Evolutionary conservation across 2,797 vertebrate genomes (phyloP).

Genomic region (Phataginus tricuspis): DNA sequence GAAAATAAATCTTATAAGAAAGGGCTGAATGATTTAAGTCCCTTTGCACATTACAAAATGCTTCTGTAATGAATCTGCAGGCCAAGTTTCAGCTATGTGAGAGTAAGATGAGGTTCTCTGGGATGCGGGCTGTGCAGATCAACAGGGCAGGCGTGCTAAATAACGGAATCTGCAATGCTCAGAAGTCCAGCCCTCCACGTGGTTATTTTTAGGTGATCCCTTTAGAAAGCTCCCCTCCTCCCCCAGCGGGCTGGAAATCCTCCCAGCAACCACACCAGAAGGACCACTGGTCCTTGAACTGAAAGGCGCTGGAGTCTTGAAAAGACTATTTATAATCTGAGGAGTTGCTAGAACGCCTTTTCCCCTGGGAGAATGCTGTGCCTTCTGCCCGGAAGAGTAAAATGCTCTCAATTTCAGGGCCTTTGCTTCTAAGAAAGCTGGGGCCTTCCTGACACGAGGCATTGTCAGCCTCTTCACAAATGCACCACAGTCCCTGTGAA

Average conservation of each 20-base stretch:
- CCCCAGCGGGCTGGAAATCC: background rate
- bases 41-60: conserved; percentile 71
- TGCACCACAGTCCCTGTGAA: background rate
- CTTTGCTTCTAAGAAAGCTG: background rate
- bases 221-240: background rate
- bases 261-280: background rate
- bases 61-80: conserved; percentile 68
- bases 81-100: conserved; percentile 57
- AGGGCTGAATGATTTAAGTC: conserved; percentile 74
- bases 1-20: conserved; percentile 75
- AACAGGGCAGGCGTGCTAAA: accelerated
- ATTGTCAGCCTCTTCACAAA: background rate
- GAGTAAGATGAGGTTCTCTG: background rate
- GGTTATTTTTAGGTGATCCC: background rate
- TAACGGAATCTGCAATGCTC: accelerated
- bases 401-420: background rate
- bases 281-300: background rate
- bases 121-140: background rate
- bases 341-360: background rate
- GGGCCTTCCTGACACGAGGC: background rate
- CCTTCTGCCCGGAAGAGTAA: background rate
- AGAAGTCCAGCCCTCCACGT: background rate
- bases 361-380: background rate
- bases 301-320: background rate
- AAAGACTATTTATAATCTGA: background rate